Conservation (phyloP, 1,140 invertebrate species). For the Delia radicum region DNA sequence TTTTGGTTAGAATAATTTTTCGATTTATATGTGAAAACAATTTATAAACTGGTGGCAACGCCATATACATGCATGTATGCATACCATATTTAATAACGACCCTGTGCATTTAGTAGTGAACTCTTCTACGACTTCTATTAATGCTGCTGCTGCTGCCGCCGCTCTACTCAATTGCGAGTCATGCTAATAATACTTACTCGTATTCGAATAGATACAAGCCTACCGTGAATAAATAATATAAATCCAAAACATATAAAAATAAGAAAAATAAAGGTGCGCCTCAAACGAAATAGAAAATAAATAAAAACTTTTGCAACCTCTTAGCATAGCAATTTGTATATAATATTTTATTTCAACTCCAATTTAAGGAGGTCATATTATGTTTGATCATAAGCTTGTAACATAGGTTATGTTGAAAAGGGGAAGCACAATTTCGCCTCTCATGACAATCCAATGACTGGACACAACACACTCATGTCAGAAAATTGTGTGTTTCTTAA, state of each 20-base stretch:
- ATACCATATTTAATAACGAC: not conserved
- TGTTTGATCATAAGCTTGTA: too few relatives aligned
- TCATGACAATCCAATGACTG: too few relatives aligned
- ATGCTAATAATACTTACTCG: not conserved
- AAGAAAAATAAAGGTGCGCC: not conserved
- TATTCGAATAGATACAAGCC: not conserved
- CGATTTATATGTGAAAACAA: not conserved
- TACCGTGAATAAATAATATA: not conserved
- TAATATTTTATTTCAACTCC: too few relatives aligned
- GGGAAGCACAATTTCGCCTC: too few relatives aligned
- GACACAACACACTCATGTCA: too few relatives aligned
- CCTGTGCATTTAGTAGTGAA: not conserved
- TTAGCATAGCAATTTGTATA: not conserved
- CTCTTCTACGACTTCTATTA: not conserved
- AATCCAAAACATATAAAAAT: not conserved
- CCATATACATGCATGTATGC: not conserved
- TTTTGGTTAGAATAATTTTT: not conserved
- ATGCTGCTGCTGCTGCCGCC: not conserved
- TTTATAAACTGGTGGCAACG: not conserved
- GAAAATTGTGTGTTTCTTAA: too few relatives aligned
- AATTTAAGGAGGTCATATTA: too few relatives aligned
- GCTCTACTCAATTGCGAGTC: not conserved
- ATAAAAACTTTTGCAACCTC: not conserved
- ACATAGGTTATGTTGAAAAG: too few relatives aligned
- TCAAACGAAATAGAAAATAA: not conserved